Base-by-base conservation (phyloP, 2,888 invertebrate genomes). In the Hirtodrosophila cameraria region DNA sequence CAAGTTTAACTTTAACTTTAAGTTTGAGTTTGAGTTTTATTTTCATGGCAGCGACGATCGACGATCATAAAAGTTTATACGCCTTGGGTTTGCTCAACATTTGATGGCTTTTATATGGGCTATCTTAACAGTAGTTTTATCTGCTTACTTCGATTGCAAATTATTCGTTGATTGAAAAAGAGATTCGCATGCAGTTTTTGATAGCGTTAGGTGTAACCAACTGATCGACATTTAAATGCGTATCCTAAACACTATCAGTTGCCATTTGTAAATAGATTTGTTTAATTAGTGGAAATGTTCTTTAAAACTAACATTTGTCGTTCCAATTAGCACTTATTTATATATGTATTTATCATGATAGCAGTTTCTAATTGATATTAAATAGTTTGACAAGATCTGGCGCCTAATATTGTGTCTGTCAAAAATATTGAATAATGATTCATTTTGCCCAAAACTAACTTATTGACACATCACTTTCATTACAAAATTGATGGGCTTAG, bases 71-170 rank as follows among this genome's bases (percentile, higher is more conserved):
- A 71, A 55, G 31, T 41, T 54, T 16, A 55, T 23, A 33, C 52
- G 46, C 27, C 12, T 46, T 49, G 39, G 20, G 7, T 6, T 15
- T 31, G 57, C 43, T 31, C 43, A 41, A 15, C 50, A 35, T 50
- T 55, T 54, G 13, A 75, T 75, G 64, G 58, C 12, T 28, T 49
- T 80, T 71, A 62, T 63, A 67, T 59, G 59, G 57, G 38, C 68
- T 50, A 69, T 75, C 54, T 75, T 66, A 68, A 65, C 79, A 64
- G 79, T 77, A 75, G 82, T 79, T 69, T 77, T 53, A 57, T 45
- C 48, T 36, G 55, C 45, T 42, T 59, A 49, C 66, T 70, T 46
- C 57, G 79, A 60, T 79, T 50, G 58, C 61, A 20, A 70, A 73
- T 52, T 46, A 55, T 15, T 18, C 38, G 57, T 35, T 67, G 63